Evolutionary conservation across 2,888 invertebrate genomes (phyloP).

Genomic region (Aspidiotus destructor): DNA sequence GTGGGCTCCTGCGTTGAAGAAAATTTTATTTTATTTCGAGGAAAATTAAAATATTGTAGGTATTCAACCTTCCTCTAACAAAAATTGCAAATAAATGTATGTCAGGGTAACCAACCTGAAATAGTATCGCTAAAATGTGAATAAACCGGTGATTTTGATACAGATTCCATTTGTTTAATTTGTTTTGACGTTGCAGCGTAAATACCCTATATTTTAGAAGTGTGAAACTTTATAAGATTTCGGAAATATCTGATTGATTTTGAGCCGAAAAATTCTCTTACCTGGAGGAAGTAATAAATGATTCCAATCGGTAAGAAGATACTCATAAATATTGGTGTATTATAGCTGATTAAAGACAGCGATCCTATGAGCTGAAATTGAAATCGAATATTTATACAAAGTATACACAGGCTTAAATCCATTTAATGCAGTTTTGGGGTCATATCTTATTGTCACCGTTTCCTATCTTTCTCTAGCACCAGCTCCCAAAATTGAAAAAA

Average conservation of each 20-base stretch:
- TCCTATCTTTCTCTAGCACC: no score
- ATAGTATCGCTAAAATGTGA: slow-evolving; percentile 94
- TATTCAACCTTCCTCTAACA: not conserved
- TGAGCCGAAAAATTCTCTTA: slow-evolving; percentile 34
- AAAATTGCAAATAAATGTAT: no score
- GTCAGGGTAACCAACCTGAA: slow-evolving; percentile 44
- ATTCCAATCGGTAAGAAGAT: slow-evolving; percentile 70
- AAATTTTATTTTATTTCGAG: not conserved
- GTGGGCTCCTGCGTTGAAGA: slow-evolving; percentile 47
- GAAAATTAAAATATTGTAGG: no score
- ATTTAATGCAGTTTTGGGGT: no score
- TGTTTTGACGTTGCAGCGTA: slow-evolving; percentile 91
- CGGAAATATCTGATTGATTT: no score
- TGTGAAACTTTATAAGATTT: no score
- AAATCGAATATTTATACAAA: no score
- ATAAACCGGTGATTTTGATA: slow-evolving; percentile 90
- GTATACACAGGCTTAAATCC: no score
- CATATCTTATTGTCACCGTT: no score
- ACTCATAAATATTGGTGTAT: slow-evolving; percentile 70
- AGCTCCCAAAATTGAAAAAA: no score
- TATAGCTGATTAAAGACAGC: slow-evolving; percentile 72
- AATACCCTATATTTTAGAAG: slow-evolving; percentile 59
- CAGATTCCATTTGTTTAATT: slow-evolving; percentile 83
- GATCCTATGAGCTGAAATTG: slow-evolving; percentile 68
- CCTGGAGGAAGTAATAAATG: slow-evolving; percentile 70